Conservation (phyloP, 2,113 vertebrate genomes). For the Setophaga petechia region DNA sequence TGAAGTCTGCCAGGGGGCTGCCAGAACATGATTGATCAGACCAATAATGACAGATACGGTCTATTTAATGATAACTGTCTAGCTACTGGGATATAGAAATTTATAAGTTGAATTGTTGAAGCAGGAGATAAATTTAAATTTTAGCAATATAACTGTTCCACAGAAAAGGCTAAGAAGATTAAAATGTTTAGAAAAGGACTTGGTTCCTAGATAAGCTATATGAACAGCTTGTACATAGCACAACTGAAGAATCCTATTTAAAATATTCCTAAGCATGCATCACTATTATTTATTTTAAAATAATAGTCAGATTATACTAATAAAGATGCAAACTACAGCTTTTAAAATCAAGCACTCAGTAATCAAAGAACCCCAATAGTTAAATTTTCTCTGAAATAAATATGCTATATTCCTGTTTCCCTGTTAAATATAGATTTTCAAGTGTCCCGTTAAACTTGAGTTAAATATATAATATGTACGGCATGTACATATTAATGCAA, state of each 20-base stretch:
- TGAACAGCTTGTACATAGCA: background rate
- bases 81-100: background rate
- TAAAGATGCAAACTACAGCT: constrained; percentile 56
- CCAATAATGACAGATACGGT: background rate
- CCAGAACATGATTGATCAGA: background rate
- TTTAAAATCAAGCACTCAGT: constrained; percentile 55
- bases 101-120: background rate
- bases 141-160: background rate
- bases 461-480: constrained; percentile 34
- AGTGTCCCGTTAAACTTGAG: constrained; percentile 39
- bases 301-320: constrained; percentile 57
- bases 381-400: constrained; percentile 48
- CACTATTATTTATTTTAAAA: constrained; percentile 59
- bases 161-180: background rate
- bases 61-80: background rate
- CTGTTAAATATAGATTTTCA: constrained; percentile 65
- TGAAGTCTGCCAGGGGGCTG: background rate
- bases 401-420: constrained; percentile 9
- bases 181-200: background rate
- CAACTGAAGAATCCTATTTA: background rate
- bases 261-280: constrained; percentile 22
- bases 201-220: background rate
- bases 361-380: constrained; percentile 59
- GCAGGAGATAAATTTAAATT: background rate
- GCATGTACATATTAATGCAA: constrained; percentile 48